Percentiles rank a stretch among this genome's conserved stretches.
These are phyloP conservation scores for Falco punctatus DNA, from an alignment of 2,113 vertebrate genomes.

Conservation along the genomic window DNA sequence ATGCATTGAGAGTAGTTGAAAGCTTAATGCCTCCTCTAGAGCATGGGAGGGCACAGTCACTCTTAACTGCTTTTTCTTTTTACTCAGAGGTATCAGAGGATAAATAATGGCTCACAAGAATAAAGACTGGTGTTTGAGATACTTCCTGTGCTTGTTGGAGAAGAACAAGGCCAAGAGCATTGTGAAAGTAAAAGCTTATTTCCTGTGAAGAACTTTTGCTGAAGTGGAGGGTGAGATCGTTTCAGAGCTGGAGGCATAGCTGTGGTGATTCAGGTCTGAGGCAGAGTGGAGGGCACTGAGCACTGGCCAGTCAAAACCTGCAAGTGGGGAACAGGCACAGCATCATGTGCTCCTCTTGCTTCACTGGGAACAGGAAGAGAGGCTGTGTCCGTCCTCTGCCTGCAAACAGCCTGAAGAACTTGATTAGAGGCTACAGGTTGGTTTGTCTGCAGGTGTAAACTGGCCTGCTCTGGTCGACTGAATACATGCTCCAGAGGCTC, in stretches of 20 bases:
- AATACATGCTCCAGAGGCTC: not conserved
- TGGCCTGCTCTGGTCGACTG: not conserved
- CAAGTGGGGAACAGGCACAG: not conserved
- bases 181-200: conserved; percentile 59
- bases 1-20: not conserved
- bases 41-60: not conserved
- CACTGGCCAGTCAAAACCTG: not conserved
- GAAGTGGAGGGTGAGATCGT: not conserved
- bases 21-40: not conserved
- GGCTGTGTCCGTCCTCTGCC: not conserved
- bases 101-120: not conserved
- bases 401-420: not conserved
- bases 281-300: not conserved
- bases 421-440: not conserved
- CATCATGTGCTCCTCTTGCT: not conserved
- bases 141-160: conserved; percentile 40
- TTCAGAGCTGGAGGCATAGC: not conserved
- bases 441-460: not conserved
- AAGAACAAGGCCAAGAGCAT: not conserved
- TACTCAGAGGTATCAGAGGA: not conserved
- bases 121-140: conserved; percentile 18
- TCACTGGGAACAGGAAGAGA: not conserved
- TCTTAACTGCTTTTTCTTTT: not conserved
- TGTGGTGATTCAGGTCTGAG: not conserved
- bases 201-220: conserved; percentile 35